Base-by-base conservation (phyloP, 2,113 vertebrate genomes). In the Stegastes partitus region DNA sequence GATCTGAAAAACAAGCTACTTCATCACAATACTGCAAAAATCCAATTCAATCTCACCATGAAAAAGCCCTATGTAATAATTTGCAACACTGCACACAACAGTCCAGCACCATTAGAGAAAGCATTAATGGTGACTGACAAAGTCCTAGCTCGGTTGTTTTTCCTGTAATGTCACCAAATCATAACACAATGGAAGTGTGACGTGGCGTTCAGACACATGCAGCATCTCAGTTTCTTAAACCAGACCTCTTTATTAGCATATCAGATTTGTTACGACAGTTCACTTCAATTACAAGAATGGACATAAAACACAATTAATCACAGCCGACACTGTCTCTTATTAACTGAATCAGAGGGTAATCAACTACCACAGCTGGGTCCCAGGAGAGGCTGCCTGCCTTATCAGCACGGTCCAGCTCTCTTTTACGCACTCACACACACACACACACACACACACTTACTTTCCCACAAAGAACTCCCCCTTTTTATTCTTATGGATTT, bases 251-350 rank as follows among this genome's bases (percentile, higher is more conserved):
- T n/a, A 77, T 79, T 81, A 84, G 44, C 74, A 64, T 11, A 61
- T 74, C 78, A 25, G 54, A 64, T 50, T 1, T 18, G 22, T 28
- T 54, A 71, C 68, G 31, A 5, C 44, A 77, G 88, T 50, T 22
- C 67, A 64, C 74, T 89, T 74, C 70, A 82, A 53, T 61, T 76
- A 74, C 72, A 56, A 37, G 57, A 76, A 68, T 1, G 68, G 55
- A 65, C 76, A 65, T 69, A 31, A 56, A 77, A 74, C 47, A 47
- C 44, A 18, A 87, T 79, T 74, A 81, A 86, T 91, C 86, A 86
- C 66, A 0, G 11, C 0, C 9, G 77, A 89, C 85, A 34, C 16
- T 0, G 50, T 71, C 81, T 39, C 18, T 81, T 81, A 72, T 77
- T 64, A 72, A 80, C 39, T 47, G 42, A 78, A 50, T 73, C 68